Evolutionary conservation across 1,140 invertebrate genomes (phyloP).

Genomic region (Arion vulgaris): DNA sequence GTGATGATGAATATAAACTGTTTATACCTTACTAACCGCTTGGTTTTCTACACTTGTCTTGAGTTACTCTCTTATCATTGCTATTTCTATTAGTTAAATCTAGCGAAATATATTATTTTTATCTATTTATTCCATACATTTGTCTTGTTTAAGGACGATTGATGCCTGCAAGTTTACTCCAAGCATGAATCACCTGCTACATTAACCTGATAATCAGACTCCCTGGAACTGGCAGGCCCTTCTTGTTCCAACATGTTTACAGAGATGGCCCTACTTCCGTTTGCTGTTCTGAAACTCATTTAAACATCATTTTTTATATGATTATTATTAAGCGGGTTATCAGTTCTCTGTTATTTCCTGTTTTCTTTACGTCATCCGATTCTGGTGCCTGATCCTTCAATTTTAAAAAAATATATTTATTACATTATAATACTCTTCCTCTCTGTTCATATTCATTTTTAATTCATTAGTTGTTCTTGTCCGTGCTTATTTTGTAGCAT

Average conservation of each 20-base stretch:
- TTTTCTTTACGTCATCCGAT: neutral
- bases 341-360: neutral
- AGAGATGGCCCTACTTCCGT: neutral
- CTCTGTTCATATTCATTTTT: too few species aligned
- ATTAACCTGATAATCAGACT: neutral
- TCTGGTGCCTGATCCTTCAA: too few species aligned
- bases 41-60: too few species aligned
- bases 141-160: neutral
- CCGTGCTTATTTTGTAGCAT: too few species aligned
- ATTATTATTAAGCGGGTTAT: neutral
- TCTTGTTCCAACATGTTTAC: neutral
- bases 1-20: too few species aligned
- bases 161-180: neutral
- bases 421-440: too few species aligned
- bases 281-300: neutral
- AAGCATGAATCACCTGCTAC: neutral
- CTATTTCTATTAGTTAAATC: too few species aligned
- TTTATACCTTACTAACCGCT: too few species aligned
- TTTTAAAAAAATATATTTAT: too few species aligned
- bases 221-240: neutral
- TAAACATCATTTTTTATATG: neutral
- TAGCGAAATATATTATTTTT: too few species aligned
- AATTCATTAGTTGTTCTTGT: too few species aligned
- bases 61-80: too few species aligned
- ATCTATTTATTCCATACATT: neutral